Evolutionary conservation across 2,797 vertebrate genomes (phyloP).

Genomic region (Premnoplex brunnescens): DNA sequence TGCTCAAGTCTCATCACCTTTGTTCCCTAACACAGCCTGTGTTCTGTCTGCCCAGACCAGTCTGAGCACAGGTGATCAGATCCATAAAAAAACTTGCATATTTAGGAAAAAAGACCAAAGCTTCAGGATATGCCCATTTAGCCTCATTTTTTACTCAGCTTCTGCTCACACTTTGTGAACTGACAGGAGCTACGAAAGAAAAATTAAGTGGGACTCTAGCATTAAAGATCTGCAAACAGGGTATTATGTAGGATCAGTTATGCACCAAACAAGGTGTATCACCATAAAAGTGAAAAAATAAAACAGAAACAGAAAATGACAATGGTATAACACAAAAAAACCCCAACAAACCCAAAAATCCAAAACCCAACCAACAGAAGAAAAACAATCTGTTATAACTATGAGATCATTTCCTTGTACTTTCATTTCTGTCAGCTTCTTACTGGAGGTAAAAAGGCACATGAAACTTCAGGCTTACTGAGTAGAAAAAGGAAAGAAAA

Average conservation of each 20-base stretch:
- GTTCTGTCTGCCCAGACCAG: neutral
- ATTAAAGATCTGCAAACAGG: neutral
- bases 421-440: neutral
- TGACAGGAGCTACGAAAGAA: neutral
- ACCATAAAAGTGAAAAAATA: neutral
- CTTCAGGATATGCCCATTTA: neutral
- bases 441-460: neutral
- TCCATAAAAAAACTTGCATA: neutral
- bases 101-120: neutral
- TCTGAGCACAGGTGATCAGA: neutral
- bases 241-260: neutral
- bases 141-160: neutral
- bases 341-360: neutral
- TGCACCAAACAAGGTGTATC: neutral
- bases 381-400: neutral
- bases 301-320: neutral
- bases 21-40: neutral
- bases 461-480: neutral
- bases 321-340: neutral
- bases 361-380: neutral
- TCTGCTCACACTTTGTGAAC: neutral
- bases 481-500: neutral
- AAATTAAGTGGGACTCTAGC: neutral
- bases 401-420: neutral
- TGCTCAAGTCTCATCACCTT: neutral